A percentile compares a stretch with the other conserved stretches of the same genome.
These are phyloP conservation scores for Whitmania pigra DNA, from an alignment of 1,140 invertebrate genomes.

Conservation along the genomic window DNA sequence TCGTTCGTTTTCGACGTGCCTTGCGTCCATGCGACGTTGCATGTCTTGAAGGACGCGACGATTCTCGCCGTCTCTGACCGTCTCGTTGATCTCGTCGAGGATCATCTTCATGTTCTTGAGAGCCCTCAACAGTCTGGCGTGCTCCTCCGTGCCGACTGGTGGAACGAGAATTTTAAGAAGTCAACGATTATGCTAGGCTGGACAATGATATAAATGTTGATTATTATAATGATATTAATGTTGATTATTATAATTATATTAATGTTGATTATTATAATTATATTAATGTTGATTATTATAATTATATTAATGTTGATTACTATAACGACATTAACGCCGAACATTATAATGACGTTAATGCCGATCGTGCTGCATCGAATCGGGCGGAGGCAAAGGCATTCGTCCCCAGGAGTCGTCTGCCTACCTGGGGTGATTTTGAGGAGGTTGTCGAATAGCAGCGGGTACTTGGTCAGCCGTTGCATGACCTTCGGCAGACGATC, in stretches of 20 bases:
- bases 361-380: no score
- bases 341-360: no score
- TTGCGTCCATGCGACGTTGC: constrained; percentile 12
- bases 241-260: no score
- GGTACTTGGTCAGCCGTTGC: constrained; percentile 18
- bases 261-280: constrained; percentile 3
- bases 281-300: background rate
- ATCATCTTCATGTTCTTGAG: background rate
- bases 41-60: constrained; percentile 8
- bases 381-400: no score
- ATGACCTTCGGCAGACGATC: constrained; percentile 18
- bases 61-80: constrained; percentile 8
- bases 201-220: no score
- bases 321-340: no score
- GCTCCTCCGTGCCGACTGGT: constrained; percentile 12
- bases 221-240: no score
- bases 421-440: constrained; percentile 13
- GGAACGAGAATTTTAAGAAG: no score
- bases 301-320: no score
- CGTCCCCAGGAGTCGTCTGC: no score
- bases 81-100: constrained; percentile 7
- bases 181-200: no score
- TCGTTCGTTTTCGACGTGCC: background rate
- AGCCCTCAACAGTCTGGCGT: constrained; percentile 5
- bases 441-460: constrained; percentile 14